Evolutionary conservation across 2,113 vertebrate species (phyloP), one percentile per base, ranked within the genome.

Genomic region (Cervus canadensis): DNA sequence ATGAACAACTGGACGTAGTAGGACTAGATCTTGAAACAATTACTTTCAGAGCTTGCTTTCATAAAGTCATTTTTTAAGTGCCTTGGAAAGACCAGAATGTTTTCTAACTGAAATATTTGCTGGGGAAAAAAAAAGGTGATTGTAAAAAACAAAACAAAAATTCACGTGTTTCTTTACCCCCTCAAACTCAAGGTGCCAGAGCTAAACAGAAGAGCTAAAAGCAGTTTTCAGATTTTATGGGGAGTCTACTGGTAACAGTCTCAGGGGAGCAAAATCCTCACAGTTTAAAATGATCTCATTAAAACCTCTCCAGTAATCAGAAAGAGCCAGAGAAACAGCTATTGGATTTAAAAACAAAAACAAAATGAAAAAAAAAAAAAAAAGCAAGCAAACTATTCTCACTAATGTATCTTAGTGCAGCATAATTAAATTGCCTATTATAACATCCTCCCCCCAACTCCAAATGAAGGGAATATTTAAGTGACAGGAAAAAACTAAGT

Each of bases 271-370:
- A 95, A 95, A 95, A 76, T 50, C 52, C 36, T 97, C 93, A 95
- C 81, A 83, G 87, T 96, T 98, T 90, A 96, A 95, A 95, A 93
- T 95, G 87, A 88, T 93, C 87, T 93, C 25, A 30, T 97, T 97
- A 93, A 98, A 97, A 84, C 48, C 67, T 54, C 97, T 57, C 36
- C 74, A 52, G 79, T 76, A 96, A 97, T 92, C 88, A 74, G 52
- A 59, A 95, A 93, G 62, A 83, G 83, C 48, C 43, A 89, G 40
- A 94, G 67, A 96, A 92, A 96, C 3, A 95, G 57, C 54, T 93
- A 67, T 40, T 93, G 57, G n/a, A 57, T 94, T 67, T 83, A 95
- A 78, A 94, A 91, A 85, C 28, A 93, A 59, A 13, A 48, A 43
- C 21, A 23, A 50, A 57, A 25, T 17, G 40, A 11, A 15, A 16